phyloP scores from a whole-genome alignment of 2,888 invertebrate genomes.

The Trichopoda pennipes region DNA sequence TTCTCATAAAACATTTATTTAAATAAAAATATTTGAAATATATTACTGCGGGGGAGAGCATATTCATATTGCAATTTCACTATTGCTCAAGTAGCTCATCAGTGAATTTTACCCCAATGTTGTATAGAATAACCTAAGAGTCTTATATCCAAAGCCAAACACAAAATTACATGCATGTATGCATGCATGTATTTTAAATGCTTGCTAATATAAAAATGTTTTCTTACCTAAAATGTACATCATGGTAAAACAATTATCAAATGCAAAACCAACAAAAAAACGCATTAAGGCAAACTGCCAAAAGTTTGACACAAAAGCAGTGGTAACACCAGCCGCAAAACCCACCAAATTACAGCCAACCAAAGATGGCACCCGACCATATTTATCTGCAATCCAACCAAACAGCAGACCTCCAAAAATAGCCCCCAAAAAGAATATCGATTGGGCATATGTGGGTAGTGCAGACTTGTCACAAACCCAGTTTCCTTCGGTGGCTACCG shows the following conservation, averaged over 20 bases:
- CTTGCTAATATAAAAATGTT: not conserved
- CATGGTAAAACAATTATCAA: conserved; percentile 95
- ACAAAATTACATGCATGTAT: not conserved
- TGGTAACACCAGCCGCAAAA: conserved; percentile 86
- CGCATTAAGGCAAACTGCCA: conserved; percentile 90
- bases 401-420: conserved; percentile 92
- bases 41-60: no score
- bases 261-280: conserved; percentile 92
- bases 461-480: conserved; percentile 94
- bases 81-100: no score
- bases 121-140: no score
- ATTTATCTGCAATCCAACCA: conserved; percentile 93
- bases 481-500: conserved; percentile 91
- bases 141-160: no score
- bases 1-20: no score
- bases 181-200: conserved; percentile 1
- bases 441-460: conserved; percentile 89
- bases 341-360: conserved; percentile 89
- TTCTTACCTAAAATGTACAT: conserved; percentile 93
- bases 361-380: conserved; percentile 91
- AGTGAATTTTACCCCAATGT: no score
- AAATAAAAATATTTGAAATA: no score
- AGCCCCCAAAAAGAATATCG: conserved; percentile 93
- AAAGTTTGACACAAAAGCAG: conserved; percentile 87
- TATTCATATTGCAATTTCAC: no score